A percentile compares a stretch with the other conserved stretches of the same genome.
Conservation (phyloP, 2,113 vertebrate genomes). For the Oreochromis tanganicae region DNA sequence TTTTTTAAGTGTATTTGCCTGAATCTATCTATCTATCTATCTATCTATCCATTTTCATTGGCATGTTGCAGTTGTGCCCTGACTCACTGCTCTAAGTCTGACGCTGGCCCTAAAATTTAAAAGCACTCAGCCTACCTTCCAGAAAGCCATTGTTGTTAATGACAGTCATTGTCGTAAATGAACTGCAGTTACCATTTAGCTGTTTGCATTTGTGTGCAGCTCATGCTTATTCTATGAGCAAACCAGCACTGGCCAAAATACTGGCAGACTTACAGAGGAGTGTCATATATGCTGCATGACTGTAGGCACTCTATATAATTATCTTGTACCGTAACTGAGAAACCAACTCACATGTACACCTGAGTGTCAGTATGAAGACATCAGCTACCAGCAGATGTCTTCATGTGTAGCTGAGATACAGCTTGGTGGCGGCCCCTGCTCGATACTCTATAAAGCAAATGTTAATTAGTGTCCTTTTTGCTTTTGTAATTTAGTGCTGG, state of each 20-base stretch:
- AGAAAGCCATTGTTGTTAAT: neutral
- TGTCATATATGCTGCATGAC: neutral
- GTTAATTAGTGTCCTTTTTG: neutral
- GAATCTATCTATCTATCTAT: fast-evolving
- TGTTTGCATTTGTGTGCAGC: neutral
- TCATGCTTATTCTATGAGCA: neutral
- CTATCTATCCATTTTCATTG: fast-evolving
- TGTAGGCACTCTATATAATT: neutral
- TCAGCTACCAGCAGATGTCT: neutral
- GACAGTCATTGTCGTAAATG: neutral
- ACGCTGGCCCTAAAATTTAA: neutral
- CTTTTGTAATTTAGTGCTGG: neutral
- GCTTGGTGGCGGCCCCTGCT: neutral
- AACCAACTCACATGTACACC: neutral
- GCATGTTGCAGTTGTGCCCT: neutral
- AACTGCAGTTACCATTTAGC: neutral
- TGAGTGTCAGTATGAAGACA: neutral
- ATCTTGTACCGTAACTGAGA: fast-evolving
- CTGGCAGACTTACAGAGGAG: neutral
- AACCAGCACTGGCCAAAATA: neutral
- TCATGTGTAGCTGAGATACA: fast-evolving
- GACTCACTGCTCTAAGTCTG: neutral
- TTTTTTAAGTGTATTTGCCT: neutral
- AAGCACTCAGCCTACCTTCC: neutral
- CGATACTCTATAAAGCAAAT: fast-evolving